Evolutionary conservation across 2,797 vertebrate species (phyloP).

Genomic region (Sandelia bainsii): DNA sequence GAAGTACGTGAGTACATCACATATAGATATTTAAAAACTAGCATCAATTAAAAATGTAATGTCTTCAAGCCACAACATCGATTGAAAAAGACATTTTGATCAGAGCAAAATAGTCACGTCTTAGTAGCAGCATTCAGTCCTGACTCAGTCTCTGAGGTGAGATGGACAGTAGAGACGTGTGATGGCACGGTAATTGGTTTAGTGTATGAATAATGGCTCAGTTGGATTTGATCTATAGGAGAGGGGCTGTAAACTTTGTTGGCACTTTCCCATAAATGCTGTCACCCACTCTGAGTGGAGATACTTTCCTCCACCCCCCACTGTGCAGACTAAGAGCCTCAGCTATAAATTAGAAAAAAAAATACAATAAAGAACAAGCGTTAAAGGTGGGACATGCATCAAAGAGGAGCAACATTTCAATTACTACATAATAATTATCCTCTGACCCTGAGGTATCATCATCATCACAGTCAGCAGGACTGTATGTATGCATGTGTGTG

Average conservation of each 20-base stretch:
- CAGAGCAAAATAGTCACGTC: conserved; percentile 11
- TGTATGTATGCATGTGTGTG: conserved; percentile 21
- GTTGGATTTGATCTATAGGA: conserved; percentile 58
- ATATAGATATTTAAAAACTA: no score
- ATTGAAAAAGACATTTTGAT: not conserved
- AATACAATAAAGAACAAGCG: conserved; percentile 19
- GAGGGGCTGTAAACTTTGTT: conserved; percentile 59
- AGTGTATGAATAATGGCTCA: conserved; percentile 69
- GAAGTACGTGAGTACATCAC: no score
- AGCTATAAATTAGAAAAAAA: conserved; percentile 42
- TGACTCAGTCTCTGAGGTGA: conserved; percentile 32
- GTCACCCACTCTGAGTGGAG: conserved; percentile 30
- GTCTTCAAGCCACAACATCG: no score
- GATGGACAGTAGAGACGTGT: conserved; percentile 48
- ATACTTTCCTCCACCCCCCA: no score
- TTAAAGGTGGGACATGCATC: conserved; percentile 32
- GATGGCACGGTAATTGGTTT: conserved; percentile 70
- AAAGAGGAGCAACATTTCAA: conserved; percentile 27
- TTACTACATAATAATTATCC: conserved; percentile 47
- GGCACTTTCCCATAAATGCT: conserved; percentile 52
- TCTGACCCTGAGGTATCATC: conserved; percentile 44
- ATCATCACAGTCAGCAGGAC: conserved; percentile 35
- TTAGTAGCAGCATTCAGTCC: conserved; percentile 12
- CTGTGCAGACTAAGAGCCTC: conserved; percentile 1
- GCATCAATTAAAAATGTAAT: no score